Evolutionary conservation across 2,797 vertebrate species (phyloP).

Genomic region (Phrynocephalus guinanensis): DNA sequence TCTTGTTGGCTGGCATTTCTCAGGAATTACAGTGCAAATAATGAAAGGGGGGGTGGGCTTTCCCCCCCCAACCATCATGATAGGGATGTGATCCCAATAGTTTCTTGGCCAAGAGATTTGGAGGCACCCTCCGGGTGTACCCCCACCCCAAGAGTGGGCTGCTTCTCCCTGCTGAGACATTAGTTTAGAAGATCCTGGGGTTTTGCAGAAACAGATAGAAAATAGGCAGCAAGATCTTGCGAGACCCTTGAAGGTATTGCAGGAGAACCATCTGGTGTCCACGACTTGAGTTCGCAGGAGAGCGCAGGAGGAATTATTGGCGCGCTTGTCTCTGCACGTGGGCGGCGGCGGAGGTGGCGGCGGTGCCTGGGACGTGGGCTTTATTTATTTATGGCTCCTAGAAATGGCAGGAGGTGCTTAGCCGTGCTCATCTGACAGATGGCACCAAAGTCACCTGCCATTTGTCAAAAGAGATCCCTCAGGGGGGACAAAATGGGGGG

Average conservation of each 20-base stretch:
- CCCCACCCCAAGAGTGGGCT: conserved; percentile 31
- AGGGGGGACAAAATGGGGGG: too few species aligned
- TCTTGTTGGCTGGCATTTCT: too few species aligned
- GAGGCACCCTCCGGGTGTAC: not conserved
- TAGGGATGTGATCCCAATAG: too few species aligned
- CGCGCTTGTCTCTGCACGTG: not conserved
- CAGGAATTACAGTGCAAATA: too few species aligned
- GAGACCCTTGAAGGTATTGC: conserved; percentile 61
- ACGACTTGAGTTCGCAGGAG: conserved; percentile 53
- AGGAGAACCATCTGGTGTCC: conserved; percentile 59
- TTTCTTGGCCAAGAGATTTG: not conserved
- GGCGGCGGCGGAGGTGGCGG: too few species aligned
- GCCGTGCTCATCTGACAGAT: conserved; percentile 43
- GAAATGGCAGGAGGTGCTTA: conserved; percentile 46
- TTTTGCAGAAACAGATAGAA: conserved; percentile 65
- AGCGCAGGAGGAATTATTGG: conserved; percentile 53
- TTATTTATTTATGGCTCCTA: conserved; percentile 49
- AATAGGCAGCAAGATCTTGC: conserved; percentile 54
- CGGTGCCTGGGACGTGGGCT: not conserved
- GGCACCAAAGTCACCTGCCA: conserved; percentile 48
- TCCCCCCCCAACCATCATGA: too few species aligned
- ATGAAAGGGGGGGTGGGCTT: too few species aligned
- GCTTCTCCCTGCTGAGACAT: conserved; percentile 37
- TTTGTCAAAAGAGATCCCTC: conserved; percentile 27
- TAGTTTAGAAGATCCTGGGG: conserved; percentile 56